Base-by-base conservation (phyloP, 2,888 invertebrate genomes). In the Amblyjoppa fuscipennis region DNA sequence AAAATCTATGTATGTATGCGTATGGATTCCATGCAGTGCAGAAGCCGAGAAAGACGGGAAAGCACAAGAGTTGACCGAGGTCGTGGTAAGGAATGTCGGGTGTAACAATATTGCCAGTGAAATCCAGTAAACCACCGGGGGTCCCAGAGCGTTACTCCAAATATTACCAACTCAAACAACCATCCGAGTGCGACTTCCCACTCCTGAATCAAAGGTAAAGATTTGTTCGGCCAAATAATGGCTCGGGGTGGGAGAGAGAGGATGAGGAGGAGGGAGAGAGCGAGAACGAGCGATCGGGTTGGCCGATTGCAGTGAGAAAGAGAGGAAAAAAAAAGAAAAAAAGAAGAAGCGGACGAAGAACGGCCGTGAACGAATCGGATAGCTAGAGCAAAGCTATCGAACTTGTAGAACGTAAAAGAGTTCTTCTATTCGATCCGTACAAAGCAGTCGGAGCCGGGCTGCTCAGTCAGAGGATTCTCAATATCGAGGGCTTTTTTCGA, bases 221-320 rank as follows among this genome's bases (percentile, higher is more conserved):
- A 92, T 92, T 92, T 91, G 91, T 91, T 90, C 92, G 90, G 90
- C 91, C 91, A 92, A 92, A 92, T 91, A 92, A 92, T 92, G 89
- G 91, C 90, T 90, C 88, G 89, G 84, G 11, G 88, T 88, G 85
- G 69, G 84, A 88, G 87, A 84, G 87, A 88, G 88, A 38, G 66
- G 49, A 20, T 66, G 45, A 45, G 77, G 61, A 77, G 66, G 59
- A 41, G 25, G 61, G 34, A 69, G 13, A n/a, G 56, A 49, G 87
- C 83, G 87, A 88, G 71, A 45, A 45, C 13, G 85, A 88, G 45
- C 75, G 75, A 66, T 11, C 41, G 38, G 68, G 68, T 68, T 16
- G 13, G 68, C 68, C 76, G 51, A 49, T 66, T 56, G 66, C 66
- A 66, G 25, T n/a, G 56, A 68, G 20, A 77, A 53, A 68, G 77